Percentiles rank a stretch among this genome's conserved stretches.
Conservation (phyloP, 2,113 vertebrate genomes). For the Onychostoma macrolepis region DNA sequence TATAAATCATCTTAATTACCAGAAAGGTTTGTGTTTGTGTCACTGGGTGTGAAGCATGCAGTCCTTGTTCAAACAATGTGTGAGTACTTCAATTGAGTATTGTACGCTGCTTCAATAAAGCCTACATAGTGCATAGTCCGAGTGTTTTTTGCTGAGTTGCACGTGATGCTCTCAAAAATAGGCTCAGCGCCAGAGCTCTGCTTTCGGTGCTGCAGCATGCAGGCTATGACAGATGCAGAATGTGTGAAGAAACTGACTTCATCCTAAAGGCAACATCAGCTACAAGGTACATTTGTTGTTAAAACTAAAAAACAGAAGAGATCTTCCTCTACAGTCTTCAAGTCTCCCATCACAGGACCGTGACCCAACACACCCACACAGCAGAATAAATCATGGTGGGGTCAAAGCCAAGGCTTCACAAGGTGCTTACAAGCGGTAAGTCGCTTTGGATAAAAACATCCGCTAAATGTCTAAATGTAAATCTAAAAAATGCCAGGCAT, state of each 20-base stretch:
- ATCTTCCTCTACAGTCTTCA: background rate
- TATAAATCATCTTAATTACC: background rate
- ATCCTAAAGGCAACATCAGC: background rate
- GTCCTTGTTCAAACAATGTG: background rate
- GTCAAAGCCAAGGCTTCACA: background rate
- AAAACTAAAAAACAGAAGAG: background rate
- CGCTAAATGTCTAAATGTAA: background rate
- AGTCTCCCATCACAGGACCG: background rate
- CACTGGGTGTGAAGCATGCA: background rate
- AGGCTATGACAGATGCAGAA: background rate
- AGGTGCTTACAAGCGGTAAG: background rate
- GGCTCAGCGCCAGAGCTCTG: background rate
- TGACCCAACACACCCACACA: background rate
- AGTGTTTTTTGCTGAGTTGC: background rate
- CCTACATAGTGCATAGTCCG: background rate
- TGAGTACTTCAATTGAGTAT: background rate
- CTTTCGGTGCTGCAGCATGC: background rate
- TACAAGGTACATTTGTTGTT: background rate
- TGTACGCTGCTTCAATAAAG: background rate
- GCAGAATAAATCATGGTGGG: background rate
- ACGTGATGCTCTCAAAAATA: background rate
- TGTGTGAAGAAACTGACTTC: background rate
- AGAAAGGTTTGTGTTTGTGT: background rate
- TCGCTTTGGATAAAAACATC: too few species aligned
- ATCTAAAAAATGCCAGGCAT: background rate